Percentiles rank a stretch among this genome's conserved stretches.
These are phyloP conservation scores for Cantharis nigra DNA, from an alignment of 2,888 invertebrate species.

Conservation along the genomic window DNA sequence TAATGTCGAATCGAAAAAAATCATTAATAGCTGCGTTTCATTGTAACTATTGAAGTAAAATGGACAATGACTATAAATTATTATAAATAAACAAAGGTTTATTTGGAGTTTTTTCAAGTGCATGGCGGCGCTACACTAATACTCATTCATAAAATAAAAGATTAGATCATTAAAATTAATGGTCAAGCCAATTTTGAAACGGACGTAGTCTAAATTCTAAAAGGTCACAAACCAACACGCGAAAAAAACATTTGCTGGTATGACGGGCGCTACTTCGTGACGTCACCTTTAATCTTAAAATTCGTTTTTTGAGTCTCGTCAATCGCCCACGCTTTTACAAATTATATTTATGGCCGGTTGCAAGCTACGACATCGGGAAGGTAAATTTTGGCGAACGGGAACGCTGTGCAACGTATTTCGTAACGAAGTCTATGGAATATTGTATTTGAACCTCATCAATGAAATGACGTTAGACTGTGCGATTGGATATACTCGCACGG, in stretches of 20 bases:
- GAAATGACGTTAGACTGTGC: slow-evolving; percentile 57
- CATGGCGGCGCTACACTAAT: neutral
- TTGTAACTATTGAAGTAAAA: neutral
- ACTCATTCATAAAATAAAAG: slow-evolving; percentile 20
- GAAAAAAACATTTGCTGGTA: slow-evolving; percentile 37
- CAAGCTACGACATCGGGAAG: slow-evolving; percentile 5
- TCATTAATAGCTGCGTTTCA: neutral
- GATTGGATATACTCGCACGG: slow-evolving; percentile 47
- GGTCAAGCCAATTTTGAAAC: slow-evolving; percentile 6
- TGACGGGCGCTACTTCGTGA: slow-evolving; percentile 39
- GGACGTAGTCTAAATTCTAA: neutral
- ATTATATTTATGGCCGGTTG: neutral
- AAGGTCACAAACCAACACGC: slow-evolving; percentile 27
- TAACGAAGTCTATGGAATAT: neutral
- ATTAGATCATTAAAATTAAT: slow-evolving; percentile 21
- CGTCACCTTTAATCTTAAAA: slow-evolving; percentile 42
- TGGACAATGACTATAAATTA: neutral
- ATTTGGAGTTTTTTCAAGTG: neutral
- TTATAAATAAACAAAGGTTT: neutral
- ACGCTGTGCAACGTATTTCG: slow-evolving; percentile 6
- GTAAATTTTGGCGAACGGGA: slow-evolving; percentile 7
- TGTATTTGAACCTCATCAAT: slow-evolving; percentile 52
- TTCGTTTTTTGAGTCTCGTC: slow-evolving; percentile 38
- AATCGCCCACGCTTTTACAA: slow-evolving; percentile 33
- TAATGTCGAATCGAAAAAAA: neutral